phyloP scores from a whole-genome alignment of 1,140 invertebrate genomes.

The Diploscapter pachys region DNA sequence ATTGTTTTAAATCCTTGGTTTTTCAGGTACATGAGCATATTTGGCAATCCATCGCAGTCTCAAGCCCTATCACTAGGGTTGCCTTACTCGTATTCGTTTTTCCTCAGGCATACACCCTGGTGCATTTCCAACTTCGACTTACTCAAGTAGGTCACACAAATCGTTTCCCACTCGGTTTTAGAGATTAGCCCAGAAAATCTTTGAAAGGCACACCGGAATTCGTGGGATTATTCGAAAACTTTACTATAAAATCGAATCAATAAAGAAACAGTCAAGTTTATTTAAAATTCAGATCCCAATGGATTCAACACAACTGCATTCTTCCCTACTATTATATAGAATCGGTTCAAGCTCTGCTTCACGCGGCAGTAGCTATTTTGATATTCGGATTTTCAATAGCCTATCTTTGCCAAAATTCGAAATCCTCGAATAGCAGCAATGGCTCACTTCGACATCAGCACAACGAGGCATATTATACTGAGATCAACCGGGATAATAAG shows the following conservation, averaged over 20 bases:
- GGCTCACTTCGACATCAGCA: slow-evolving; percentile 1
- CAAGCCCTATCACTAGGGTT: slow-evolving; percentile 18
- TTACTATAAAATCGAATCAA: background rate
- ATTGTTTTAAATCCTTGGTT: background rate
- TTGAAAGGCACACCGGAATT: too few species aligned
- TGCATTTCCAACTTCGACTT: slow-evolving; percentile 10
- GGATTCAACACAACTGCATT: slow-evolving; percentile 9
- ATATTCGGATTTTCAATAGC: background rate
- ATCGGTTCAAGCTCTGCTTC: background rate
- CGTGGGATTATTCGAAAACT: too few species aligned
- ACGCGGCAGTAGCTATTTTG: slow-evolving; percentile 9
- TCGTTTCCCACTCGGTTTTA: background rate
- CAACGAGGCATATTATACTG: background rate
- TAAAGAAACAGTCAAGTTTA: background rate
- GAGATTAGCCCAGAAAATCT: background rate
- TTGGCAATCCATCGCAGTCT: slow-evolving; percentile 5
- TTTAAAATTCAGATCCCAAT: background rate
- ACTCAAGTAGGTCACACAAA: background rate
- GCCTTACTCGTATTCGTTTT: slow-evolving; percentile 28
- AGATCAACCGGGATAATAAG: slow-evolving; percentile 3
- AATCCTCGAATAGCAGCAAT: background rate
- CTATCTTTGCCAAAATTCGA: slow-evolving; percentile 6
- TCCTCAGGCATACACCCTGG: slow-evolving; percentile 11
- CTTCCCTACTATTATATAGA: slow-evolving; percentile 18
- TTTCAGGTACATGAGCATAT: slow-evolving; percentile 15